Conservation (phyloP, 2,113 vertebrate genomes). For the Alligator mississippiensis region DNA sequence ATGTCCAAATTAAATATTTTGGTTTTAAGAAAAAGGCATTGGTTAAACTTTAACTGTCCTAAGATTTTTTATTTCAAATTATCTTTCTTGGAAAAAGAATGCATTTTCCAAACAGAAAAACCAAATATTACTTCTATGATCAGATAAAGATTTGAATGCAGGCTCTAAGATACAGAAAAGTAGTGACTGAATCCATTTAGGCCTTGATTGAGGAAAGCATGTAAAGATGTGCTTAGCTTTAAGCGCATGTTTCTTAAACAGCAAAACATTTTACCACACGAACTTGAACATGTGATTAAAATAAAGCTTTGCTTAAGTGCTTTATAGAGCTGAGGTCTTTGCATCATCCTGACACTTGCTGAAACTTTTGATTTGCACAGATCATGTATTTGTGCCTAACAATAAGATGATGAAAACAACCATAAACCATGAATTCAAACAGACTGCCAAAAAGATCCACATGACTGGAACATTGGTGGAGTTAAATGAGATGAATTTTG, state of each 20-base stretch:
- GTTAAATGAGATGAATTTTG: neutral
- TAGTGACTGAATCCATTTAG: neutral
- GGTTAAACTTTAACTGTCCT: neutral
- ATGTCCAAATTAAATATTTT: neutral
- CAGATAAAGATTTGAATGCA: neutral
- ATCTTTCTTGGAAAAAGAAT: neutral
- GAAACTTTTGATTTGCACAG: neutral
- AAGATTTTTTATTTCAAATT: too few relatives aligned
- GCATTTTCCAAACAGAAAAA: neutral
- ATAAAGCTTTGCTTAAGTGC: neutral
- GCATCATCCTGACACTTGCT: neutral
- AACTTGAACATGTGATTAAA: neutral
- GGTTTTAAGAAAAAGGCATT: neutral
- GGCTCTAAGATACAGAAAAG: neutral
- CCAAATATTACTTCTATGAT: neutral
- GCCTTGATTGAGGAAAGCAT: neutral
- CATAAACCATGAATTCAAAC: neutral
- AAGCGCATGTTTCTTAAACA: conserved; percentile 5
- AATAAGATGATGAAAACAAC: neutral
- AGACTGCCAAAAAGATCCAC: neutral
- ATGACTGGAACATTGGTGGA: fast-evolving
- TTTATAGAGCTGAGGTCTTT: neutral
- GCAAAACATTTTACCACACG: conserved; percentile 10
- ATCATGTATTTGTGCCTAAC: neutral
- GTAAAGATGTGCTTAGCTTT: neutral